These are phyloP conservation scores for Drosophila dunni DNA, from an alignment of 1,140 invertebrate genomes.

Conservation along the genomic window DNA sequence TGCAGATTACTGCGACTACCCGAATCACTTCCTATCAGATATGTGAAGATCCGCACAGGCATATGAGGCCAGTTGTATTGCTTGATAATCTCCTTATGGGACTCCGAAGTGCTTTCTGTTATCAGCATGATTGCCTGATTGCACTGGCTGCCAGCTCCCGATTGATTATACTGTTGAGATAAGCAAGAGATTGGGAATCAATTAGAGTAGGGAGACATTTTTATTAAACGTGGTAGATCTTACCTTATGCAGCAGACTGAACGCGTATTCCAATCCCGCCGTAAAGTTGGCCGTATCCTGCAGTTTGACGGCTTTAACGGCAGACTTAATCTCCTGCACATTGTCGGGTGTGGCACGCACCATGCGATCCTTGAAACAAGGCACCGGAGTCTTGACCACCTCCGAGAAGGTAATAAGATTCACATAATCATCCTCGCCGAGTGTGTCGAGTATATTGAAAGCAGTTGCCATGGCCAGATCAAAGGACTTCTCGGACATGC, in stretches of 20 bases:
- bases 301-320: slow-evolving; percentile 88
- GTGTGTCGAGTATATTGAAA: slow-evolving; percentile 95
- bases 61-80: slow-evolving; percentile 96
- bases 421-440: slow-evolving; percentile 98
- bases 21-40: slow-evolving; percentile 96
- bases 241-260: slow-evolving; percentile 95
- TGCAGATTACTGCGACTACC: slow-evolving; percentile 93
- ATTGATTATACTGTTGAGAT: slow-evolving; percentile 89
- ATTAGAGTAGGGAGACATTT: background rate
- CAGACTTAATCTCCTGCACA: slow-evolving; percentile 92
- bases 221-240: too few relatives aligned
- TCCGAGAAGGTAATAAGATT: slow-evolving; percentile 95
- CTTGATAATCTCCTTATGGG: slow-evolving; percentile 87
- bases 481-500: slow-evolving; percentile 93
- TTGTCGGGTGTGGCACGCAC: slow-evolving; percentile 96
- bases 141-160: slow-evolving; percentile 94
- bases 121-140: slow-evolving; percentile 99
- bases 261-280: slow-evolving; percentile 94
- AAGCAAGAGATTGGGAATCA: background rate
- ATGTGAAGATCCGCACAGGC: slow-evolving; percentile 98
- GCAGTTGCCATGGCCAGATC: slow-evolving; percentile 94
- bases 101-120: slow-evolving; percentile 94
- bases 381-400: slow-evolving; percentile 90
- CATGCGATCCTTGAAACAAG: slow-evolving; percentile 94
- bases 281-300: slow-evolving; percentile 96